Conservation (phyloP, 2,113 vertebrate genomes). For the Phyllostomus discolor region DNA sequence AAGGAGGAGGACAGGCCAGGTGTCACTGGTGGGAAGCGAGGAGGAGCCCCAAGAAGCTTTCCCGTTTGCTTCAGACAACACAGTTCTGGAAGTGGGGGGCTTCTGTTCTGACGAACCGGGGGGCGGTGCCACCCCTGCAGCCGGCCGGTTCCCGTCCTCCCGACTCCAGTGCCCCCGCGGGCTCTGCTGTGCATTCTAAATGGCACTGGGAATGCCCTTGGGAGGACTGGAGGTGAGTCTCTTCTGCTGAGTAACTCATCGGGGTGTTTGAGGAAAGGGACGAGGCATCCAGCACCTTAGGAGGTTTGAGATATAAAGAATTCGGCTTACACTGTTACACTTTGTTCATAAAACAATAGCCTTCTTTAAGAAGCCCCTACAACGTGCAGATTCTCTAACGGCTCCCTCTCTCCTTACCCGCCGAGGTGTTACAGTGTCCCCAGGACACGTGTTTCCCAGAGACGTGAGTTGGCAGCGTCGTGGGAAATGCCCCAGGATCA, state of each 20-base stretch:
- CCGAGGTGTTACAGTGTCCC: neutral
- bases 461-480: neutral
- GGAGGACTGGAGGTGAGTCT: neutral
- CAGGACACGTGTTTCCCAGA: neutral
- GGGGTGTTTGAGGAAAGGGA: neutral
- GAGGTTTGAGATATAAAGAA: neutral
- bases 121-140: fast-evolving
- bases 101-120: neutral
- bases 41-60: neutral
- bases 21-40: neutral
- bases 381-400: neutral
- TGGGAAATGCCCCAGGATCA: neutral
- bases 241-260: neutral
- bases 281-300: neutral
- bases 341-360: neutral
- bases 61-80: neutral
- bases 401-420: neutral
- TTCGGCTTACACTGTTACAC: neutral
- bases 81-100: neutral
- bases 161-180: too few relatives aligned
- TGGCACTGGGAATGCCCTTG: neutral
- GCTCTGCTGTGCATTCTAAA: neutral
- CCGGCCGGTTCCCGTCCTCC: neutral
- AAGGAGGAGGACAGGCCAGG: neutral
- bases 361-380: neutral